A percentile compares a stretch with the other conserved stretches of the same genome.
phyloP scores from a whole-genome alignment of 2,888 invertebrate genomes.

The Priocnemis perturbator region DNA sequence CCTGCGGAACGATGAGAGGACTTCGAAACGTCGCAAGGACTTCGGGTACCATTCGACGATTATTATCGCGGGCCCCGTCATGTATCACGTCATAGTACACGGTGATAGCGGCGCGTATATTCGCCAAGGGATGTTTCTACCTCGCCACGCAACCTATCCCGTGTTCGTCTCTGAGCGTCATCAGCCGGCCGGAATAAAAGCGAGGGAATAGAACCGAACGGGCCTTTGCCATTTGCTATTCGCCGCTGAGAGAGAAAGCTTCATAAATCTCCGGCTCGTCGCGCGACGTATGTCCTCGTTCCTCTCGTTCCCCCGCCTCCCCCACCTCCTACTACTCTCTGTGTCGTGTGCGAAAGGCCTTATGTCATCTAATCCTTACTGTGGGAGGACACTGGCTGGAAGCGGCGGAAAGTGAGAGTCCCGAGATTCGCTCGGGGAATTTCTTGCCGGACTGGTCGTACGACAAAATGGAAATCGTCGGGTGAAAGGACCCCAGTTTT shows the following conservation, averaged over 20 bases:
- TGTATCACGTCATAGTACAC: slow-evolving; percentile 60
- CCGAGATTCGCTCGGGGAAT: slow-evolving; percentile 22
- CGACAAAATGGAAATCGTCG: slow-evolving; percentile 40
- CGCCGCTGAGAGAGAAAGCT: slow-evolving; percentile 60
- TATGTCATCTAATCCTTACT: slow-evolving; percentile 56
- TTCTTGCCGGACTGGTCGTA: slow-evolving; percentile 17
- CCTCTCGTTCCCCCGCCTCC: background rate
- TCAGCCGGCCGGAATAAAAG: slow-evolving; percentile 43
- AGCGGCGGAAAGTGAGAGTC: slow-evolving; percentile 63
- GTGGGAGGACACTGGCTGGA: slow-evolving; percentile 42
- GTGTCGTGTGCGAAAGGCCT: slow-evolving; percentile 48
- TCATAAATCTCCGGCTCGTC: slow-evolving; percentile 59
- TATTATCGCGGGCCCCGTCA: slow-evolving; percentile 55
- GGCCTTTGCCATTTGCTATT: slow-evolving; percentile 44
- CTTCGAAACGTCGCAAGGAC: slow-evolving; percentile 30
- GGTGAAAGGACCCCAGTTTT: slow-evolving; percentile 39
- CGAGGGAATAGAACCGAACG: slow-evolving; percentile 35
- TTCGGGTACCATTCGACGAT: slow-evolving; percentile 55
- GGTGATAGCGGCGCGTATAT: slow-evolving; percentile 46
- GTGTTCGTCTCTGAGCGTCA: slow-evolving; percentile 25
- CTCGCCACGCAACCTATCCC: slow-evolving; percentile 7
- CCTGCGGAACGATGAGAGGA: background rate
- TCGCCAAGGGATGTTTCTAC: slow-evolving; percentile 29
- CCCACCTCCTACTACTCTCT: background rate
- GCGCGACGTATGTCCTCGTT: slow-evolving; percentile 6